A percentile compares a stretch with the other conserved stretches of the same genome.
Conservation (phyloP, 2,797 vertebrate species). For the Scomberomorus guttatus region DNA sequence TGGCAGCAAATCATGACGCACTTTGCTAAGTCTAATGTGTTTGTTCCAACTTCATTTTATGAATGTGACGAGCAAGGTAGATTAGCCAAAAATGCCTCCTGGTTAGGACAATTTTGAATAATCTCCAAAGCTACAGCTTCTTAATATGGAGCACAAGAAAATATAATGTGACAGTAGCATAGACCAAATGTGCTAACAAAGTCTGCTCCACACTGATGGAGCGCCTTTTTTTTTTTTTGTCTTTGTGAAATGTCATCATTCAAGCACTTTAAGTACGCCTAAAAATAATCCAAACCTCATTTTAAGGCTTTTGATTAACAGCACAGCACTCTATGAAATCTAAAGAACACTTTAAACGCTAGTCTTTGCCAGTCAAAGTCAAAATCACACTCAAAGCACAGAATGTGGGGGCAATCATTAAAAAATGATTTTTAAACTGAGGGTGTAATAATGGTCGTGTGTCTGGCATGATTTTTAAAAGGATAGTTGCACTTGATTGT, state of each 20-base stretch:
- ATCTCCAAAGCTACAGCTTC: neutral
- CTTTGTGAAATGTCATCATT: constrained; percentile 31
- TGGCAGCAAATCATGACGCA: too few species aligned
- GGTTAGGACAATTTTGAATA: neutral
- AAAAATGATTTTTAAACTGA: constrained; percentile 33
- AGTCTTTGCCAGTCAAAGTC: constrained; percentile 54
- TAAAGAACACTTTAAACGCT: constrained; percentile 54
- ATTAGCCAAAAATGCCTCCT: neutral
- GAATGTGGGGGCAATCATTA: constrained; percentile 37
- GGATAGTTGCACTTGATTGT: constrained; percentile 20
- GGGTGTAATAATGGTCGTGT: constrained; percentile 26
- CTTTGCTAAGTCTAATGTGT: too few species aligned
- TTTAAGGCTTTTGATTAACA: constrained; percentile 50
- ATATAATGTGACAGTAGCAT: constrained; percentile 27
- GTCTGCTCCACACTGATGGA: constrained; percentile 38
- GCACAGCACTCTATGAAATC: constrained; percentile 32
- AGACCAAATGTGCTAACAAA: constrained; percentile 41
- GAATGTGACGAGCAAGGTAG: too few species aligned
- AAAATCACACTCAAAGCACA: constrained; percentile 36
- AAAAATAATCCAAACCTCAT: constrained; percentile 53
- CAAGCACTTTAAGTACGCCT: constrained; percentile 27
- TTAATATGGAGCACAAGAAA: constrained; percentile 20
- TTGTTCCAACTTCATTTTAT: too few species aligned
- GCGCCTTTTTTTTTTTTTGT: constrained; percentile 13
- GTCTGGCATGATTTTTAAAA: constrained; percentile 33